A percentile compares a stretch with the other conserved stretches of the same genome.
Evolutionary conservation across 2,888 invertebrate species (phyloP).

Genomic region (Beris morrisii): DNA sequence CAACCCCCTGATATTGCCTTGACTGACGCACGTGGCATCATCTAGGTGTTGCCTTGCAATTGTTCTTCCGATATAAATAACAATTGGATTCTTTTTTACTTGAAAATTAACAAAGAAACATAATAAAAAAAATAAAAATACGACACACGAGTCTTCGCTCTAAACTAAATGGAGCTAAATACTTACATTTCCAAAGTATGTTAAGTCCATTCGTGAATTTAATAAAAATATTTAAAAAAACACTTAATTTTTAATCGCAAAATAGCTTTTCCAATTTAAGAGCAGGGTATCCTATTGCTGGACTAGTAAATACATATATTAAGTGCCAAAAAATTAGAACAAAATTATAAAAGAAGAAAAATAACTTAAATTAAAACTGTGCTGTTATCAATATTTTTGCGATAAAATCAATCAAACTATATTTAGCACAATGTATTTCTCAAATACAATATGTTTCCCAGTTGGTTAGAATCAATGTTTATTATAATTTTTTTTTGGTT

Average conservation of each 20-base stretch:
- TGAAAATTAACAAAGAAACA: conserved; percentile 25
- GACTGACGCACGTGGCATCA: too few species aligned
- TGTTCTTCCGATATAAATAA: too few species aligned
- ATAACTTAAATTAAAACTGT: conserved; percentile 13
- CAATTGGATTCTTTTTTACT: too few species aligned
- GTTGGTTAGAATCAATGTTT: too few species aligned
- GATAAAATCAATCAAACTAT: too few species aligned
- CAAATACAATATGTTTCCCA: too few species aligned
- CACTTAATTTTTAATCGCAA: not conserved
- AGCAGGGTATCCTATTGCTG: conserved; percentile 10
- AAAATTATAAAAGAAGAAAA: conserved; percentile 1
- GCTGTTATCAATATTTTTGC: not conserved
- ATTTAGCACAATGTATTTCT: not conserved
- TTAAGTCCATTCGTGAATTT: conserved; percentile 27
- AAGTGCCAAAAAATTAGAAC: conserved; percentile 31
- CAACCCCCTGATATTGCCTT: too few species aligned
- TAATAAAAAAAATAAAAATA: conserved; percentile 26
- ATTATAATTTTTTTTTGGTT: too few species aligned
- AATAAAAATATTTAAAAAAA: not conserved
- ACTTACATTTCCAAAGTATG: too few species aligned
- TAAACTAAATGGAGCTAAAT: conserved; percentile 38
- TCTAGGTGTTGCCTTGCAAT: too few species aligned
- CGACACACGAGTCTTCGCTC: conserved; percentile 26
- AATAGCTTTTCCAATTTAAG: not conserved
- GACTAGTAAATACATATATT: conserved; percentile 18